These are phyloP conservation scores for Cairina moschata DNA, from an alignment of 2,113 vertebrate genomes.

Conservation along the genomic window DNA sequence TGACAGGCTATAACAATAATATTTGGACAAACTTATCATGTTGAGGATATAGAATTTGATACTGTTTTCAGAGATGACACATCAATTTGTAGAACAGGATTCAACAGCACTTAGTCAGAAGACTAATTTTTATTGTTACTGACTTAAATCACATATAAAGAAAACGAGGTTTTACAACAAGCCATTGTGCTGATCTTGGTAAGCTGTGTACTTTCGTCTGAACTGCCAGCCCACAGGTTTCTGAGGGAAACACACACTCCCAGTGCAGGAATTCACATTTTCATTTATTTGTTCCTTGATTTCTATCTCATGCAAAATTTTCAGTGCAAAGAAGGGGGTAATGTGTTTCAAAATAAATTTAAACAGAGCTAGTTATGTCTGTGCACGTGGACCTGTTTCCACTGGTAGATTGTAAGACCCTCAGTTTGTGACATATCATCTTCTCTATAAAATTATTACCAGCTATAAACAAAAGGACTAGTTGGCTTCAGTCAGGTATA, in stretches of 20 bases:
- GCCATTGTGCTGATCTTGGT: neutral
- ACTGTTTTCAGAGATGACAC: neutral
- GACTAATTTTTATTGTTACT: neutral
- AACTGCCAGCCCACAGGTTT: neutral
- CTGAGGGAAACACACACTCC: neutral
- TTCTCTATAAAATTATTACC: neutral
- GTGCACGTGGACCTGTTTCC: neutral
- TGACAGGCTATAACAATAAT: neutral
- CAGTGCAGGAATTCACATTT: neutral
- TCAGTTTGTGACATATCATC: neutral
- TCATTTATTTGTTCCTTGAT: neutral
- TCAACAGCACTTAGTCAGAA: neutral
- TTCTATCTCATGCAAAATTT: neutral
- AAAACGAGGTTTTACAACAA: neutral
- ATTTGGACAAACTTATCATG: accelerated
- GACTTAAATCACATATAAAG: neutral
- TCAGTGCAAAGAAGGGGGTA: neutral
- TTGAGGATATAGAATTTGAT: neutral
- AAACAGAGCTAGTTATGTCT: neutral
- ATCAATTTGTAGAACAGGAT: neutral
- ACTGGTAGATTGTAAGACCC: neutral
- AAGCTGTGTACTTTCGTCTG: neutral
- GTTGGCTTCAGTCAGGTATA: neutral
- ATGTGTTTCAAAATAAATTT: neutral
- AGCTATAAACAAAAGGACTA: neutral